Evolutionary conservation across 2,797 vertebrate genomes (phyloP), one percentile per base, ranked within the genome.

Genomic region (Notoglanidium macrostoma): DNA sequence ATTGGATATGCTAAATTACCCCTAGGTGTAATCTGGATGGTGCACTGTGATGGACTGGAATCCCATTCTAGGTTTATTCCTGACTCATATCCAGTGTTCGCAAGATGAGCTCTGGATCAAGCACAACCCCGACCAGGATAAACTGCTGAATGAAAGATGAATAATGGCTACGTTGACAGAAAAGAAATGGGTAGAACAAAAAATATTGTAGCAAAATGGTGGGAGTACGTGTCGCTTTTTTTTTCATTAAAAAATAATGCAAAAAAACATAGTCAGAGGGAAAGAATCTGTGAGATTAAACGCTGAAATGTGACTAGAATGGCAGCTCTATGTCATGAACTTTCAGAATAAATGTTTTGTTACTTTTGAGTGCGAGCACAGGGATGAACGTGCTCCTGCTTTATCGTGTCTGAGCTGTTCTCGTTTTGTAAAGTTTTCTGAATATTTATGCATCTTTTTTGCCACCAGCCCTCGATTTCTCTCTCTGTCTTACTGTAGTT

Each of bases 41-140:
- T 68, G 32, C 15, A 15, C 32, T 40, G 32, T 70, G 32, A 40
- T 21, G 17, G 67, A 70, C 32, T 40, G 32, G 68, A 0, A 40
- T 70, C 68, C 35, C 19, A 40, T 70, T 70, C 68, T 17, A 35
- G 68, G 68, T 70, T 70, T 70, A 70, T 76, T n/a, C 15, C 70
- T 73, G 40, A 21, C 40, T 46, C 9, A 72, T 44, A 72, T 68
- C 65, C n/a, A 68, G 65, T 68, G n/a, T 32, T 67, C 29, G 14
- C 29, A 67, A 29, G 26, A 12, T 11, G 61, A n/a, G 61, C 26
- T 63, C 32, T 68, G 32, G 44, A n/a, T 49, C 40, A 26, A 76
- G 26, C 14, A n/a, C 14, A 51, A 29, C 23, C 73, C 73, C 51
- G 46, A 51, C 73, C 23, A 51, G 44, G 12, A 76, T 51, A 14